Evolutionary conservation across 2,113 vertebrate species (phyloP).

Genomic region (Chionomys nivalis): DNA sequence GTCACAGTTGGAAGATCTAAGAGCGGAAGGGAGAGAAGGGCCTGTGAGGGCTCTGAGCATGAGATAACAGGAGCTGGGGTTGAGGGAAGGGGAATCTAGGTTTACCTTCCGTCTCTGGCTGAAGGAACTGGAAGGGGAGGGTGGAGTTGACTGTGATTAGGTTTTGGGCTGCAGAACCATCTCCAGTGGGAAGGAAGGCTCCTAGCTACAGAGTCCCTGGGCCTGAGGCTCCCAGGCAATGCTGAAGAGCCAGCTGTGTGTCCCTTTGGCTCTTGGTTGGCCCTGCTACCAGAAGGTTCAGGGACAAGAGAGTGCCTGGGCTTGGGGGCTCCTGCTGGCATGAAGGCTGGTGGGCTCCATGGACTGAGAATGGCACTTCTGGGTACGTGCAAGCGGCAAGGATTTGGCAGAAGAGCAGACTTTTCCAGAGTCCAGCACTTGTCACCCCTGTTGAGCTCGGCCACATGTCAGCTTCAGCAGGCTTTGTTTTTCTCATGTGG

Average conservation of each 20-base stretch:
- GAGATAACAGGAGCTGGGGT: neutral
- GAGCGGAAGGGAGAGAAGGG: neutral
- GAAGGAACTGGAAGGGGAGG: neutral
- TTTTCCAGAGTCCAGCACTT: neutral
- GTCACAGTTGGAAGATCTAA: neutral
- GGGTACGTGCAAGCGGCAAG: neutral
- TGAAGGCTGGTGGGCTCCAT: no score
- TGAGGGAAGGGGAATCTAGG: neutral
- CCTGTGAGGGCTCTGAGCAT: no score
- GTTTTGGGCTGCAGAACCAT: neutral
- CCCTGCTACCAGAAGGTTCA: neutral
- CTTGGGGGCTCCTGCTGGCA: neutral
- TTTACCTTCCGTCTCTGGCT: neutral
- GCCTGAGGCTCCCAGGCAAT: neutral
- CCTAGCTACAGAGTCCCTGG: neutral
- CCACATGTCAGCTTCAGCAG: rapidly evolving
- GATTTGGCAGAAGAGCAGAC: neutral
- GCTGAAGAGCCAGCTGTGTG: neutral
- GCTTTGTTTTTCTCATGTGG: neutral
- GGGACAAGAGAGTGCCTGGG: neutral
- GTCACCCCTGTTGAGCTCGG: neutral
- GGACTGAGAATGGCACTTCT: neutral
- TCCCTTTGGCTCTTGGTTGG: neutral
- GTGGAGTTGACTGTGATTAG: rapidly evolving
- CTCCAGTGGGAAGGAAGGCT: neutral